Evolutionary conservation across 2,888 invertebrate genomes (phyloP).

Genomic region (Tetropium fuscum): DNA sequence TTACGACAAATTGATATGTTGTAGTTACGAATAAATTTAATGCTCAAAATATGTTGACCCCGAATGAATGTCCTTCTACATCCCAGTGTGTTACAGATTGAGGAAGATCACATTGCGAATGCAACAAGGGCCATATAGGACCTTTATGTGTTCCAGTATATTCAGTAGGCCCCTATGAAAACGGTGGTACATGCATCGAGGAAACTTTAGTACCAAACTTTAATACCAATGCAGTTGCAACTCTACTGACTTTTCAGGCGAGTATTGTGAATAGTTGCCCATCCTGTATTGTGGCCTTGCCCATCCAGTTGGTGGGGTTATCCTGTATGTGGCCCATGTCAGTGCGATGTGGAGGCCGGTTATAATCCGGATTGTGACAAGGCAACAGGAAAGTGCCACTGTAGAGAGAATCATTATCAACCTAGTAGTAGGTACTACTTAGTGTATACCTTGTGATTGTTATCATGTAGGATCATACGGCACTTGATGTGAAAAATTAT

Average conservation of each 20-base stretch:
- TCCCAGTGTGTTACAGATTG: conserved; percentile 77
- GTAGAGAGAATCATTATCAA: conserved; percentile 91
- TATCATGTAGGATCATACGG: conserved; percentile 88
- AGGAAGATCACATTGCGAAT: conserved; percentile 77
- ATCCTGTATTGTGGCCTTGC: conserved; percentile 83
- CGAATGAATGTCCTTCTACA: conserved; percentile 80
- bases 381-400: conserved; percentile 87
- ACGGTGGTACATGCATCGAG: conserved; percentile 77
- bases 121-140: conserved; percentile 79
- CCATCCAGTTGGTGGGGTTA: conserved; percentile 97
- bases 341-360: conserved; percentile 84
- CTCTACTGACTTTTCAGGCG: conserved; percentile 76
- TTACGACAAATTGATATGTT: no score
- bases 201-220: conserved; percentile 65
- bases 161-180: conserved; percentile 84
- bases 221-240: conserved; percentile 80
- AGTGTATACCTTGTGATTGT: conserved; percentile 91
- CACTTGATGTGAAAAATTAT: conserved; percentile 88
- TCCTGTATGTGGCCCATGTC: conserved; percentile 94
- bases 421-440: conserved; percentile 66
- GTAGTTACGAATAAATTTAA: no score
- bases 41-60: no score
- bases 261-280: conserved; percentile 78
- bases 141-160: conserved; percentile 85
- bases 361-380: conserved; percentile 89